A percentile compares a stretch with the other conserved stretches of the same genome.
Evolutionary conservation across 2,888 invertebrate genomes (phyloP).

Genomic region (Acronicta psi): DNA sequence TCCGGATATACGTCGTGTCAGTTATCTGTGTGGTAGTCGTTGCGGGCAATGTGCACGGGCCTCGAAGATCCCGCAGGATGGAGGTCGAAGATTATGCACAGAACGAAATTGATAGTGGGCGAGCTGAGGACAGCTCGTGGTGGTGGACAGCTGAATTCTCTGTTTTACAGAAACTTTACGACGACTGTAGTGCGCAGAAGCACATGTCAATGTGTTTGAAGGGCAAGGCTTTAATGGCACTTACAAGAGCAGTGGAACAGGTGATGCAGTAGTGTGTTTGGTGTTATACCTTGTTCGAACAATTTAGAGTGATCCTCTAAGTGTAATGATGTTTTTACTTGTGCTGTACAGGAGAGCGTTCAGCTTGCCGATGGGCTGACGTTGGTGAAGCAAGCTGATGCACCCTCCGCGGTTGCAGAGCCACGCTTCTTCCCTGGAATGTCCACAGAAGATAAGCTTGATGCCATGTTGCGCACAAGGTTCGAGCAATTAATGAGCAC

Average conservation of each 20-base stretch:
- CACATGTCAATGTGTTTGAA: slow-evolving; percentile 90
- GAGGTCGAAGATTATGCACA: slow-evolving; percentile 79
- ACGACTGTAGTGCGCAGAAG: slow-evolving; percentile 90
- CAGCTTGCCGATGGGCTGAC: slow-evolving; percentile 90
- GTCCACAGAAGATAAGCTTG: slow-evolving; percentile 88
- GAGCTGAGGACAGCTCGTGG: slow-evolving; percentile 86
- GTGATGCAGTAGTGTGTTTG: slow-evolving; percentile 68
- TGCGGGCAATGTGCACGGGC: slow-evolving; percentile 81
- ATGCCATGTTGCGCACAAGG: slow-evolving; percentile 85
- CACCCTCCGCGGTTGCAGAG: slow-evolving; percentile 87
- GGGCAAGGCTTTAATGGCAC: slow-evolving; percentile 89
- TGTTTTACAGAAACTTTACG: slow-evolving; percentile 90
- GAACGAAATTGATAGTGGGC: slow-evolving; percentile 86
- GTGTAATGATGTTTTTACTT: slow-evolving; percentile 69
- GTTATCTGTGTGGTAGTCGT: slow-evolving; percentile 81
- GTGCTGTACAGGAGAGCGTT: slow-evolving; percentile 87
- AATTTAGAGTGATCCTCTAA: slow-evolving; percentile 61
- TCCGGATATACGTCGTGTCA: slow-evolving; percentile 84
- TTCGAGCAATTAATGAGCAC: slow-evolving; percentile 90
- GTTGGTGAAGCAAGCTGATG: slow-evolving; percentile 89
- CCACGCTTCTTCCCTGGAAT: slow-evolving; percentile 88
- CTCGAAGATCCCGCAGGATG: slow-evolving; percentile 83
- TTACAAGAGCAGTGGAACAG: slow-evolving; percentile 90
- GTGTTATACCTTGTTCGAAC: slow-evolving; percentile 28
- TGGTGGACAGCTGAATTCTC: slow-evolving; percentile 89